A percentile compares a stretch with the other conserved stretches of the same genome.
These are phyloP conservation scores for Opisthocomus hoazin DNA, from an alignment of 2,113 vertebrate genomes.

Conservation along the genomic window DNA sequence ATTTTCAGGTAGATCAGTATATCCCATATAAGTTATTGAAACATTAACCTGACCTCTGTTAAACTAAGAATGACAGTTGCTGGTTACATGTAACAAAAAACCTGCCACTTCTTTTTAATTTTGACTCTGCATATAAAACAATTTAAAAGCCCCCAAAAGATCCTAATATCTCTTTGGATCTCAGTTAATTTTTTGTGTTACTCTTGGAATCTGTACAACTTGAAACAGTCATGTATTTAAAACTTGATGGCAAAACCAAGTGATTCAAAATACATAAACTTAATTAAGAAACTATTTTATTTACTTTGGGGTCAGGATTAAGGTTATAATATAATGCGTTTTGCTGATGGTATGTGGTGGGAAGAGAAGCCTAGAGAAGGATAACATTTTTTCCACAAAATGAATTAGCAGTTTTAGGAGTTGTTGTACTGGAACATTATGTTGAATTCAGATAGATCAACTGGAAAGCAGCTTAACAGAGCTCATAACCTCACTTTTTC, in stretches of 20 bases:
- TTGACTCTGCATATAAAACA: neutral
- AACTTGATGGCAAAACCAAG: neutral
- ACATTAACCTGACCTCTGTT: neutral
- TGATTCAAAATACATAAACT: neutral
- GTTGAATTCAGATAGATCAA: neutral
- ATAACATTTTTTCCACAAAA: neutral
- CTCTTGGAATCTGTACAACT: neutral
- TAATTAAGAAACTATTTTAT: neutral
- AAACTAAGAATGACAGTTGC: neutral
- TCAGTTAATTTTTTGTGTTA: neutral
- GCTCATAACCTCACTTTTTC: neutral
- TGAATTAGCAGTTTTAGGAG: neutral
- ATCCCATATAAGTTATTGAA: neutral
- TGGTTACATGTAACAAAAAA: neutral
- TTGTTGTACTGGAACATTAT: neutral
- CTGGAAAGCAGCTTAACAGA: neutral
- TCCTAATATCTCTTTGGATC: neutral
- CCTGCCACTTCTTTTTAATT: neutral
- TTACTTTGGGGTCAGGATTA: neutral
- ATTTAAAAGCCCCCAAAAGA: neutral
- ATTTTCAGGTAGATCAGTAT: neutral
- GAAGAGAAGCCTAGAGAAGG: neutral
- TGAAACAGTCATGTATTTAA: neutral
- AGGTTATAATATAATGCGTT: neutral
- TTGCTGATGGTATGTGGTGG: neutral